Base-by-base conservation (phyloP, 2,888 invertebrate species). In the Mystacides longicornis region DNA sequence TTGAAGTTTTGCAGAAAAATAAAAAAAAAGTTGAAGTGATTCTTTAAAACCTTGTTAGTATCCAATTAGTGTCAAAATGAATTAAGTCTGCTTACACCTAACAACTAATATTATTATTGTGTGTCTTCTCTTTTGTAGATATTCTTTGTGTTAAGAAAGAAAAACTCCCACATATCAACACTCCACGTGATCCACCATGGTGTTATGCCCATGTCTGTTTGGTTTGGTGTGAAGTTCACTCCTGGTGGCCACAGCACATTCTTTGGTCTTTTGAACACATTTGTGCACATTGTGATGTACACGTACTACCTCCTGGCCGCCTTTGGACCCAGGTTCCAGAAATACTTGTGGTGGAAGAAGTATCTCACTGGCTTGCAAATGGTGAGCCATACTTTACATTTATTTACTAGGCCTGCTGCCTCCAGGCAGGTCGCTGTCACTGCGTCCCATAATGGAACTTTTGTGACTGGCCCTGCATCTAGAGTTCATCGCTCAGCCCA, bases 281-380 rank as follows among this genome's bases (percentile, higher is more conserved):
- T 94, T 72, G 94, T 97, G n/a, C 96, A 97, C 74, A 88, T 96
- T 65, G 80, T 96, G 63, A 97, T 97, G 96, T 96, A 97, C 75
- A 78, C 85, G 3, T 97, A 96, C 77, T 94, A 94, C 69, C 80
- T 96, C 78, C 74, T 95, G 67, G 85, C 94, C 49, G 95, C 95
- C 27, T 80, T 94, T 74, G 95, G 96, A 57, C 94, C 94, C 5
- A 78, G 81, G 51, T 81, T 89, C 71, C 88, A 89, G 71, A 86
- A 83, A 66, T 95, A 87, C 69, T 80, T 95, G 61, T 95, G 94
- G 94, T 95, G 95, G 95, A 95, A 95, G 78, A 92, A 87, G 69
- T 93, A 95, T 73, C 82, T 95, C 68, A 95, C 95, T 22, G 84
- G 85, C 51, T 79, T 95, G 65, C 95, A 95, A 78, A 93, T 95